Evolutionary conservation across 2,113 vertebrate species (phyloP).

Genomic region (Hassar affinis): DNA sequence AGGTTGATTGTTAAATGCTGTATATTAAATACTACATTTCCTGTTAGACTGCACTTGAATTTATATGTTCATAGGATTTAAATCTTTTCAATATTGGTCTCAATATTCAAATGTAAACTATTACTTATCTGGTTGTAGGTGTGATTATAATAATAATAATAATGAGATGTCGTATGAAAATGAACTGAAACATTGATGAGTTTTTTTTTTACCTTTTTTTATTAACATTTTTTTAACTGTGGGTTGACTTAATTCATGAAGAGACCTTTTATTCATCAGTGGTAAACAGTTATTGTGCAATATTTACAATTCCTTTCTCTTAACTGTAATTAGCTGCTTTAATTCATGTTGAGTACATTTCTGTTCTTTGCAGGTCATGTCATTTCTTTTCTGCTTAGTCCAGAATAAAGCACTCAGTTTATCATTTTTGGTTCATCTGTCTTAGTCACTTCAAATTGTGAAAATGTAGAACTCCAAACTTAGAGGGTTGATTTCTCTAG

Average conservation of each 20-base stretch:
- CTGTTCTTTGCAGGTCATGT: neutral
- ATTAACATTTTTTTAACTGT: neutral
- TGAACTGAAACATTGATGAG: neutral
- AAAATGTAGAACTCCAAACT: neutral
- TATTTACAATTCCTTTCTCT: neutral
- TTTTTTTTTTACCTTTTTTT: neutral
- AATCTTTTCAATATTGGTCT: neutral
- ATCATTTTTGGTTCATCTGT: neutral
- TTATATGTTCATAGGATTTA: neutral
- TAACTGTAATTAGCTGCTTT: neutral
- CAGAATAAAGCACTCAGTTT: conserved; percentile 8
- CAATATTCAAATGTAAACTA: neutral
- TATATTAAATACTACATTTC: neutral
- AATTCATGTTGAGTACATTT: neutral
- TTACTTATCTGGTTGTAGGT: neutral
- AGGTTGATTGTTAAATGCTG: neutral
- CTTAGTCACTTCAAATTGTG: neutral
- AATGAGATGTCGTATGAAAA: neutral
- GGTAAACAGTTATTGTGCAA: neutral
- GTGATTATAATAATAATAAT: conserved; percentile 7
- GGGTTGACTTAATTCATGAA: neutral
- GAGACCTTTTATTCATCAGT: neutral
- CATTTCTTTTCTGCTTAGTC: conserved; percentile 7
- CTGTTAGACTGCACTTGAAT: neutral
- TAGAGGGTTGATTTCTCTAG: neutral